Conservation (phyloP, 2,797 vertebrate genomes). For the Neopelma chrysocephalum region DNA sequence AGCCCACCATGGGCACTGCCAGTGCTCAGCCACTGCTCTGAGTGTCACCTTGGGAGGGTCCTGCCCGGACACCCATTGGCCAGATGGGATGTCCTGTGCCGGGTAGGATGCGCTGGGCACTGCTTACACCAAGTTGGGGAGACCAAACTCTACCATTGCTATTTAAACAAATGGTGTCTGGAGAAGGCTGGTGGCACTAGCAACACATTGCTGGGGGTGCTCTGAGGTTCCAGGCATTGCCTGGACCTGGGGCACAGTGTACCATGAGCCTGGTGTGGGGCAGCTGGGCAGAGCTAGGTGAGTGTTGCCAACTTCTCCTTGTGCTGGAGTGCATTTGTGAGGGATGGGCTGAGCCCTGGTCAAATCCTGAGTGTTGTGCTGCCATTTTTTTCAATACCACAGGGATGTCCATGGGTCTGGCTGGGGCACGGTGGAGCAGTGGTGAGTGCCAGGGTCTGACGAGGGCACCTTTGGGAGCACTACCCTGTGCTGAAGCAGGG, state of each 20-base stretch:
- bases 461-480: background rate
- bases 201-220: background rate
- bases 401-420: conserved; percentile 77
- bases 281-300: background rate
- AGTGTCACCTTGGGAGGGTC: background rate
- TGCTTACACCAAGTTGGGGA: background rate
- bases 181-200: background rate
- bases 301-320: rapidly evolving
- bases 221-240: background rate
- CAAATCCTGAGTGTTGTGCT: background rate
- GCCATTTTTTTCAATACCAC: background rate
- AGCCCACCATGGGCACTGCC: background rate
- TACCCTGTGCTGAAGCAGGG: background rate
- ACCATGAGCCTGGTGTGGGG: rapidly evolving
- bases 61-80: background rate
- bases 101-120: background rate
- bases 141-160: background rate
- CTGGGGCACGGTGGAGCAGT: conserved; percentile 89
- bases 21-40: background rate
- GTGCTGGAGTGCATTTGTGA: background rate
- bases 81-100: background rate
- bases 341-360: background rate
- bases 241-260: background rate
- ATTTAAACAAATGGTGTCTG: background rate
- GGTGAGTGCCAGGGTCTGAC: conserved; percentile 82